Evolutionary conservation across 2,888 invertebrate genomes (phyloP).

Genomic region (Andrena hattorfiana): DNA sequence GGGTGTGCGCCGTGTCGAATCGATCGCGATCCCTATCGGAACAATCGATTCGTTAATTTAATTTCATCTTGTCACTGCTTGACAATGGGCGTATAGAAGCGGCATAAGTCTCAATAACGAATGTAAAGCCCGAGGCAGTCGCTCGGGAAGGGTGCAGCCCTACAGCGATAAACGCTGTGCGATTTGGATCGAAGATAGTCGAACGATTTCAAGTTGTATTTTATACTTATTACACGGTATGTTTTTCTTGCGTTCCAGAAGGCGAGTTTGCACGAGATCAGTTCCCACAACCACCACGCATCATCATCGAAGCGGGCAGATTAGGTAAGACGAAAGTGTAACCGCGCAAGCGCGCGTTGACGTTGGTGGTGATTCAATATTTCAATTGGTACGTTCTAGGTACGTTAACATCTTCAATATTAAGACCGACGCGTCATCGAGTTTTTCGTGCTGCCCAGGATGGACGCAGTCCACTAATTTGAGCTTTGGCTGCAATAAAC

Average conservation of each 20-base stretch:
- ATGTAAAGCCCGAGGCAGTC: constrained; percentile 42
- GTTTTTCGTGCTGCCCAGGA: constrained; percentile 87
- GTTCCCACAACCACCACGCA: constrained; percentile 65
- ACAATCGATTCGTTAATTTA: constrained; percentile 56
- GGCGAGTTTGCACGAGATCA: constrained; percentile 79
- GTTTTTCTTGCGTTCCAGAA: constrained; percentile 71
- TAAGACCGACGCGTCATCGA: constrained; percentile 74
- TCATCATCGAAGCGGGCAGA: constrained; percentile 78
- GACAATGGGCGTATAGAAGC: constrained; percentile 22
- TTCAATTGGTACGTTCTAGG: constrained; percentile 59
- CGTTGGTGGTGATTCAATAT: not conserved
- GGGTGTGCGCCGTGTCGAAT: constrained; percentile 21
- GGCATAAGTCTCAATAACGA: constrained; percentile 43
- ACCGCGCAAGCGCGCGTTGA: not conserved
- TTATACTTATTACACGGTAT: not conserved
- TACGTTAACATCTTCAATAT: constrained; percentile 72
- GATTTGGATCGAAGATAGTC: not conserved
- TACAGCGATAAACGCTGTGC: not conserved
- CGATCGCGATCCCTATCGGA: constrained; percentile 55
- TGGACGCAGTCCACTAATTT: constrained; percentile 87
- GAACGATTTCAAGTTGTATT: not conserved
- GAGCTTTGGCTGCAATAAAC: constrained; percentile 88
- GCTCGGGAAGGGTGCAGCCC: not conserved
- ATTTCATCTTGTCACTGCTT: constrained; percentile 38
- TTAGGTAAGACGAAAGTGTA: constrained; percentile 72